Evolutionary conservation across 2,888 invertebrate genomes (phyloP), one percentile per base, ranked within the genome.

Genomic region (Scaptodrosophila latifasciaeformis): DNA sequence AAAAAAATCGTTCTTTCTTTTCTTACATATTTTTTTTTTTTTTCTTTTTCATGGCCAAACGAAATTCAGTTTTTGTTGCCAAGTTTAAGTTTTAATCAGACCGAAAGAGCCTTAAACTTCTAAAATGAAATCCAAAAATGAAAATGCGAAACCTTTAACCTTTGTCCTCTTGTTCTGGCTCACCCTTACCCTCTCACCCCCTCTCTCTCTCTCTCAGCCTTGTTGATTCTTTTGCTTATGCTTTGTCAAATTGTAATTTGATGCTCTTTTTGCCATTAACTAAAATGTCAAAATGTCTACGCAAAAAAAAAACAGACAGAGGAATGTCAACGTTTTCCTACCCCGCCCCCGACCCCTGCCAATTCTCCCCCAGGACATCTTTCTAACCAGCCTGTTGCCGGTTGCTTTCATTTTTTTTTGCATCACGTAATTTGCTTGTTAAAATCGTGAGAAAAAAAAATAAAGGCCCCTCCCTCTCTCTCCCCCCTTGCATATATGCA

Each of bases 261-360:
- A 76, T 78, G 72, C 70, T 70, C 67, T 61, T 64, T 24, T 24
- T 7, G 63, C 76, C 72, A 78, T 78, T 76, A 76, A 72, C 68
- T 68, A 78, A 76, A 75, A 78, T 76, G 72, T 78, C 76, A 78
- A 72, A 76, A 65, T 60, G 64, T 63, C 63, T 56, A 54, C n/a
- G n/a, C n/a, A n/a, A n/a, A n/a, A n/a, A n/a, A n/a, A n/a, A n/a
- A n/a, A n/a, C n/a, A n/a, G n/a, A n/a, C n/a, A n/a, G n/a, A n/a
- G n/a, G n/a, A 63, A 76, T 75, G 76, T 75, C 72, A 61, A 7
- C 39, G 9, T 35, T 47, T 50, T 31, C 24, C 30, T 9, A 10
- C 13, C 43, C 3, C 12, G 19, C 21, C 18, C 27, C 50, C 4
- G 10, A n/a, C 31, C 27, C 27, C 27, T 9, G n/a, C 10, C 31